A percentile compares a stretch with the other conserved stretches of the same genome.
Conservation (phyloP, 1,140 invertebrate species). For the Harlomillsia oculata region DNA sequence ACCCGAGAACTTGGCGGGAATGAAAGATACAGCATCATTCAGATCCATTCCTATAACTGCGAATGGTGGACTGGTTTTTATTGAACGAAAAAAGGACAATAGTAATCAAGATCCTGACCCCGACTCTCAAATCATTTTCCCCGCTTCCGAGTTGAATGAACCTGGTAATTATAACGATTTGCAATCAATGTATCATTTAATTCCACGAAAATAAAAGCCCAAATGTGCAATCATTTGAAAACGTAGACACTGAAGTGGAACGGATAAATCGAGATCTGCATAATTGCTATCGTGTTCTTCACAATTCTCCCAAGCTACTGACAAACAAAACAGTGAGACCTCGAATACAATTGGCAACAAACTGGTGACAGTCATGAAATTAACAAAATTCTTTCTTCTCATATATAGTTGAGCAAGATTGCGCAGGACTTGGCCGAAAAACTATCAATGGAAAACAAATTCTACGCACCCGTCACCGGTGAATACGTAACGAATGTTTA, state of each 20-base stretch:
- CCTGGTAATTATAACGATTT: neutral
- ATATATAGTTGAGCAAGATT: neutral
- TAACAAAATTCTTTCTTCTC: neutral
- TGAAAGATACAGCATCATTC: no score
- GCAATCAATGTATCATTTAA: neutral
- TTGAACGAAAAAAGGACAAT: neutral
- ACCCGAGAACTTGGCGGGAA: no score
- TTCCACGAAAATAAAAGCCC: neutral
- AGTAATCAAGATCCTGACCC: neutral
- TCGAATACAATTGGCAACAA: neutral
- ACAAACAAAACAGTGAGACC: neutral
- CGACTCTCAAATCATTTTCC: neutral
- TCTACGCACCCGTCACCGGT: no score
- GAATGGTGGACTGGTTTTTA: no score
- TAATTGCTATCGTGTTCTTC: neutral
- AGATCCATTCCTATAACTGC: no score
- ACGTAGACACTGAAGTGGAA: no score
- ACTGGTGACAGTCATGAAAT: neutral
- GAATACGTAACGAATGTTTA: neutral
- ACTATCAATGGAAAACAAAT: neutral
- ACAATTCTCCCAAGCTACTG: neutral
- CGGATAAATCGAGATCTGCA: no score
- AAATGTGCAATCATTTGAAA: no score
- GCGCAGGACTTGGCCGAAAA: neutral
- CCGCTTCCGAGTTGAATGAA: neutral